phyloP scores from a whole-genome alignment of 1,140 invertebrate genomes.

The Philotrypesis tridentata region DNA sequence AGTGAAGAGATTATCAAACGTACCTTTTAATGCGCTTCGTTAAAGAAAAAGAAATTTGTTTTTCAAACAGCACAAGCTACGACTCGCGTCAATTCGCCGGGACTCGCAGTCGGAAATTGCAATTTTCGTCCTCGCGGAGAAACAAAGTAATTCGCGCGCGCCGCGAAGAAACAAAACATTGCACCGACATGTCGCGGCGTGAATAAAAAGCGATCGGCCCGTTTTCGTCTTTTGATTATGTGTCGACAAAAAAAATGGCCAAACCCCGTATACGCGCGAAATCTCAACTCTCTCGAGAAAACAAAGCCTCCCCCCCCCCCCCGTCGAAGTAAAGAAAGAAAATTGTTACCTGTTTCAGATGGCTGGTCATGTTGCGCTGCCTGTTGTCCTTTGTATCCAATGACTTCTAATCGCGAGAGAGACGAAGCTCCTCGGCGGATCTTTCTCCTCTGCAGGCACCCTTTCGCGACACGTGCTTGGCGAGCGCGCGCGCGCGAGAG shows the following conservation, averaged over 20 bases:
- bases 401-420: not conserved
- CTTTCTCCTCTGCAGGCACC: too few species aligned
- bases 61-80: too few species aligned
- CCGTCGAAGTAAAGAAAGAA: not conserved
- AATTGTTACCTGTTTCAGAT: constrained; percentile 62
- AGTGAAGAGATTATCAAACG: too few species aligned
- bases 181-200: not conserved
- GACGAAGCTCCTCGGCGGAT: not conserved
- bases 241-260: not conserved
- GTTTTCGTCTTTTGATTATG: too few species aligned
- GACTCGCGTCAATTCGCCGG: too few species aligned
- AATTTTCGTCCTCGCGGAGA: not conserved
- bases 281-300: not conserved
- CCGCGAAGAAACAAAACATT: not conserved
- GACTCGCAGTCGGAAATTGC: too few species aligned
- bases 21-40: too few species aligned
- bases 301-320: too few species aligned
- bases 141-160: constrained; percentile 1
- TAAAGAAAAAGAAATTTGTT: too few species aligned
- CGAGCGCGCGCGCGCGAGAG: too few species aligned
- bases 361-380: constrained; percentile 55
- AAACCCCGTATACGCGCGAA: too few species aligned
- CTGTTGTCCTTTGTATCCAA: not conserved
- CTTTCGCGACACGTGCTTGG: constrained; percentile 1
- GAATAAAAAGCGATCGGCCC: constrained; percentile 25